Percentiles rank a stretch among this genome's conserved stretches.
Evolutionary conservation across 2,113 vertebrate genomes (phyloP).

Genomic region (Aspiorhynchus laticeps): DNA sequence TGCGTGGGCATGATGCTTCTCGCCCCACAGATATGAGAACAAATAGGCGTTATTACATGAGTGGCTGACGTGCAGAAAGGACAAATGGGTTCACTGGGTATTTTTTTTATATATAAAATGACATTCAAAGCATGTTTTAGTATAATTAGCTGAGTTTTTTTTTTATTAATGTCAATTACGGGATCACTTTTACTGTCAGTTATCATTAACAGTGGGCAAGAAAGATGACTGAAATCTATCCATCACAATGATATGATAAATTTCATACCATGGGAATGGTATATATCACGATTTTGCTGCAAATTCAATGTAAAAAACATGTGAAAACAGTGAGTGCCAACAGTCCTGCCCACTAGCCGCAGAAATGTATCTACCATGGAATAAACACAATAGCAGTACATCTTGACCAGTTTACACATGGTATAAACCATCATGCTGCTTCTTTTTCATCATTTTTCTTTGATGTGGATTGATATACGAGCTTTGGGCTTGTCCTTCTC

Average conservation of each 20-base stretch:
- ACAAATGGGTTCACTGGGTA: background rate
- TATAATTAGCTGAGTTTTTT: background rate
- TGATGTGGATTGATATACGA: slow-evolving; percentile 9
- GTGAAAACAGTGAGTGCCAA: background rate
- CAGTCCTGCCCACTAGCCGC: background rate
- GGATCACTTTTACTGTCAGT: background rate
- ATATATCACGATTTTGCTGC: background rate
- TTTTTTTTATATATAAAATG: slow-evolving; percentile 15
- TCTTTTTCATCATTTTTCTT: background rate
- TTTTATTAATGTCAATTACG: background rate
- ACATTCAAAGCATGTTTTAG: background rate
- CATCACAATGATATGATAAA: background rate
- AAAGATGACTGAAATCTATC: background rate
- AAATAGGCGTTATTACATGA: slow-evolving; percentile 6
- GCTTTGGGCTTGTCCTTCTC: background rate
- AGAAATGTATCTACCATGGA: background rate
- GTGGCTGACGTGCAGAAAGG: background rate
- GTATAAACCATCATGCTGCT: background rate
- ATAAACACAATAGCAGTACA: background rate
- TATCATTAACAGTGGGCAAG: background rate
- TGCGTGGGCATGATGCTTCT: slow-evolving; percentile 27
- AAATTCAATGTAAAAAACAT: background rate
- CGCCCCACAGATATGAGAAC: background rate
- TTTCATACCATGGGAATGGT: background rate
- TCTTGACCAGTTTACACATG: background rate